Percentiles rank a stretch among this genome's conserved stretches.
Conservation (phyloP, 1,140 invertebrate genomes). For the Tachypleus tridentatus region DNA sequence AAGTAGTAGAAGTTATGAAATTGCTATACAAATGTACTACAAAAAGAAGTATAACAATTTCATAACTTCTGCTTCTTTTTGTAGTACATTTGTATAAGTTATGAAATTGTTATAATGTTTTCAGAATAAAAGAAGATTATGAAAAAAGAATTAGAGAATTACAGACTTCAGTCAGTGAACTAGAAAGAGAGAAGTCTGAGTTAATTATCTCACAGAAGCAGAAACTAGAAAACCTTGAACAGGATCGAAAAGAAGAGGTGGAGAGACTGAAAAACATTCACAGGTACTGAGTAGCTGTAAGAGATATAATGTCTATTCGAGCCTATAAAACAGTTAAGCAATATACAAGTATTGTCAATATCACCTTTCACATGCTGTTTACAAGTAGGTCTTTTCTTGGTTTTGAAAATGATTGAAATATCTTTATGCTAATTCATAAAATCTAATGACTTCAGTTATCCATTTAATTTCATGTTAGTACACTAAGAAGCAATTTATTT, state of each 20-base stretch:
- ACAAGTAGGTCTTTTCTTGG: neutral
- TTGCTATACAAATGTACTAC: too few relatives aligned
- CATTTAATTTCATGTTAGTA: neutral
- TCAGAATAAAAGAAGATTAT: slow-evolving; percentile 1
- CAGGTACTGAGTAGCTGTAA: slow-evolving; percentile 5
- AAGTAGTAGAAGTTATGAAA: too few relatives aligned
- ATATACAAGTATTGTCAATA: neutral
- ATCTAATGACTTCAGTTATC: neutral
- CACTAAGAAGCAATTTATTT: neutral
- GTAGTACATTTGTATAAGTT: too few relatives aligned
- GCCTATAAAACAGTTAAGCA: neutral
- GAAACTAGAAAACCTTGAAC: slow-evolving; percentile 9
- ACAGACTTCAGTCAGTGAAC: slow-evolving; percentile 4
- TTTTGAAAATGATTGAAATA: neutral
- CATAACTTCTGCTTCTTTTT: too few relatives aligned
- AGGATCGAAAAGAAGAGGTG: slow-evolving; percentile 14
- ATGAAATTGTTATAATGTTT: too few relatives aligned
- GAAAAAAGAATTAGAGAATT: slow-evolving; percentile 10
- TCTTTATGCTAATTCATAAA: neutral
- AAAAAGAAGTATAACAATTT: too few relatives aligned
- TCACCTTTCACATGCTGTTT: neutral
- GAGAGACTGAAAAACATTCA: slow-evolving; percentile 17
- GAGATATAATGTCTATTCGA: neutral
- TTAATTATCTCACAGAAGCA: slow-evolving; percentile 1
- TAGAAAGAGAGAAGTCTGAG: slow-evolving; percentile 8